A percentile compares a stretch with the other conserved stretches of the same genome.
phyloP scores from a whole-genome alignment of 35 echinoderm and acorn worm species.

The Ophiothrix spiculata region DNA sequence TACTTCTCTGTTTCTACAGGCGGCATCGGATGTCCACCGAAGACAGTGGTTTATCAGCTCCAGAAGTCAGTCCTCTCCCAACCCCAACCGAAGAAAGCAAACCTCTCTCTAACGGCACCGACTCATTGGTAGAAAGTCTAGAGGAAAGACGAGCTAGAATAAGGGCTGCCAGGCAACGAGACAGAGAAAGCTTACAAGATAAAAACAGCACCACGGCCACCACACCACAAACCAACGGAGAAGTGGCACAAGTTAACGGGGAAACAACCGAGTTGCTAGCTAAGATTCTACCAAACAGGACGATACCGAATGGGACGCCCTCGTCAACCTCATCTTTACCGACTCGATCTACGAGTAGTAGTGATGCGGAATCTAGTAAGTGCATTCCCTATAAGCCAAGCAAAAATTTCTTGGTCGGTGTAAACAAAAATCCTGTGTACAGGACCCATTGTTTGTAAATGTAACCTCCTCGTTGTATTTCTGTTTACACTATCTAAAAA shows the following conservation, averaged over 20 bases:
- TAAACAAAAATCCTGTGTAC: no score
- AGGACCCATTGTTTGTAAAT: no score
- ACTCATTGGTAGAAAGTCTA: not conserved
- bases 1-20: not conserved
- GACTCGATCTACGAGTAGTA: not conserved
- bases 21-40: not conserved
- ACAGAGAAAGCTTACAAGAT: not conserved
- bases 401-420: no score
- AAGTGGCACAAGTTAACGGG: not conserved
- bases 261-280: not conserved
- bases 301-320: not conserved
- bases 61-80: not conserved
- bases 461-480: no score
- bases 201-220: not conserved
- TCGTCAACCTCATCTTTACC: not conserved
- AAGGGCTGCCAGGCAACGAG: constrained; percentile 8
- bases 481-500: no score
- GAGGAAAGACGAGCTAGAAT: constrained; percentile 24
- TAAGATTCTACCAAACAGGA: not conserved
- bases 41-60: no score
- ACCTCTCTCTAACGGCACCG: not conserved
- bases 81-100: not conserved
- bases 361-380: not conserved
- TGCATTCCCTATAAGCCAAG: no score
- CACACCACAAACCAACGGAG: not conserved